A percentile compares a stretch with the other conserved stretches of the same genome.
Conservation (phyloP, 2,113 vertebrate genomes). For the Peromyscus maniculatus region DNA sequence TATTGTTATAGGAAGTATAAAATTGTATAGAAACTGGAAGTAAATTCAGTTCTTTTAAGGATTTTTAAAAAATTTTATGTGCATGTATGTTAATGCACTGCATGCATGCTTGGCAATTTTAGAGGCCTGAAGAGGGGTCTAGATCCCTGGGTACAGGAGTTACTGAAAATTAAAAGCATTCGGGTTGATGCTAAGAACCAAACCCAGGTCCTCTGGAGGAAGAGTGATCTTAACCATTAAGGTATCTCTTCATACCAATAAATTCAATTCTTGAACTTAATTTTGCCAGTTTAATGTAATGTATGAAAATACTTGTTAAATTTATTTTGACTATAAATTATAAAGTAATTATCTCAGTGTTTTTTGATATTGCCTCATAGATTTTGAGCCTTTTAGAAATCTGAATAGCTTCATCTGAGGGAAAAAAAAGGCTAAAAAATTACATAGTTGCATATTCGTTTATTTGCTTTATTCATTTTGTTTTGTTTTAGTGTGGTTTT, state of each 20-base stretch:
- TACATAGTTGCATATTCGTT: background rate
- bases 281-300: background rate
- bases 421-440: background rate
- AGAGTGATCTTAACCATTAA: background rate
- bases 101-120: too few relatives aligned
- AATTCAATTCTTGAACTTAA: background rate
- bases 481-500: background rate
- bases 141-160: background rate
- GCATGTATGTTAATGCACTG: background rate
- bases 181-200: fast-evolving
- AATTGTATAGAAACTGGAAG: background rate
- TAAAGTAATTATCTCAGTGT: background rate
- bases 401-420: background rate
- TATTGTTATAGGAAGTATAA: background rate
- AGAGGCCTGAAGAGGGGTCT: background rate
- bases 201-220: background rate
- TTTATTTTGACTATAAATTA: constrained; percentile 15
- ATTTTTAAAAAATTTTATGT: background rate
- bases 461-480: background rate
- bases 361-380: background rate
- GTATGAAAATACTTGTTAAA: background rate
- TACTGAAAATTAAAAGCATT: background rate
- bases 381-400: background rate
- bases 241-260: background rate
- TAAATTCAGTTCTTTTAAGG: background rate